These are phyloP conservation scores for Palloptera scutellata DNA, from an alignment of 2,888 invertebrate species.

Conservation along the genomic window DNA sequence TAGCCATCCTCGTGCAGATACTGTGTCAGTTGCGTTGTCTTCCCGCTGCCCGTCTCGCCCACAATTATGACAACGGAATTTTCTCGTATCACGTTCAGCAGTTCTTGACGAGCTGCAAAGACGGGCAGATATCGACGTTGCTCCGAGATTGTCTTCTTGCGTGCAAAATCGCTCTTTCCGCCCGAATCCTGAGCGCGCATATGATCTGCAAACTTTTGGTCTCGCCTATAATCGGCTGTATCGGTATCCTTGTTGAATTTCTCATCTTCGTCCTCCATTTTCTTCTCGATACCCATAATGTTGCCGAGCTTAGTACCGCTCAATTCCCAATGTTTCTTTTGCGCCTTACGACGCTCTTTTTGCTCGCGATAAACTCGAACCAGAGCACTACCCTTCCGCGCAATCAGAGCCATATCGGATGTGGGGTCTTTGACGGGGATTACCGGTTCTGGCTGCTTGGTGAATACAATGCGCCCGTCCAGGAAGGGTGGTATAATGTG, in stretches of 20 bases:
- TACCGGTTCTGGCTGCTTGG: constrained; percentile 99
- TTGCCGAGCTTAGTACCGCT: constrained; percentile 89
- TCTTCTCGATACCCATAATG: constrained; percentile 91
- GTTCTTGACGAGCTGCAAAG: constrained; percentile 92
- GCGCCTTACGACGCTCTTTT: constrained; percentile 94
- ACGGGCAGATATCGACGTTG: constrained; percentile 94
- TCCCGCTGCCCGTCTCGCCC: constrained; percentile 70
- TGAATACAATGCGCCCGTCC: constrained; percentile 98
- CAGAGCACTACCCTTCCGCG: constrained; percentile 90
- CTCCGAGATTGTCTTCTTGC: constrained; percentile 81
- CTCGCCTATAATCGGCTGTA: constrained; percentile 86
- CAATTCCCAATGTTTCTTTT: constrained; percentile 99
- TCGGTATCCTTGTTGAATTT: constrained; percentile 72
- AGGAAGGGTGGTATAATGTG: constrained; percentile 99
- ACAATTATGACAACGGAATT: constrained; percentile 96
- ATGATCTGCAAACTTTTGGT: constrained; percentile 96
- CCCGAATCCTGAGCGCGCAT: constrained; percentile 74
- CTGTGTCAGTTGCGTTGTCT: constrained; percentile 97
- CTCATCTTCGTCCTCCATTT: constrained; percentile 79
- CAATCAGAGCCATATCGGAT: constrained; percentile 95
- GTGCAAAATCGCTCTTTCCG: constrained; percentile 85
- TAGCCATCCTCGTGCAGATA: constrained; percentile 98
- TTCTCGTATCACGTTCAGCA: constrained; percentile 89
- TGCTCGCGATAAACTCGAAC: constrained; percentile 94
- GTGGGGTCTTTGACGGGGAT: constrained; percentile 95